Base-by-base conservation (phyloP, 2,797 vertebrate genomes). In the Ctenosaura bakeri region DNA sequence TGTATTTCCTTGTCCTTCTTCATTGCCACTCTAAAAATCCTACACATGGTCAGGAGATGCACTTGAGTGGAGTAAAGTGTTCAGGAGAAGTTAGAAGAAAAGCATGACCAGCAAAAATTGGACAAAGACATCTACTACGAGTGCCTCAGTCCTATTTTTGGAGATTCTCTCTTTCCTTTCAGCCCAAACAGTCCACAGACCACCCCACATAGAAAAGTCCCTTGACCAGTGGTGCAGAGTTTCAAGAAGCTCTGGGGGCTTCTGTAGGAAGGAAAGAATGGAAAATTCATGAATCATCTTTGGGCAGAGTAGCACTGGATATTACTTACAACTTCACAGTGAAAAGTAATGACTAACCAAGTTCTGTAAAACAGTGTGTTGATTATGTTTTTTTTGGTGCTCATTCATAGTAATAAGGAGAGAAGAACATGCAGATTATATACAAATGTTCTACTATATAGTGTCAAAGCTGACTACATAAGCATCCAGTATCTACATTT, bases 341-440 rank as follows among this genome's bases (percentile, higher is more conserved):
- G 14, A 38, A 69, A 66, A 50, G 59, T 35, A 69, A 52, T 18
- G 10, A 80, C 7, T 46, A 81, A 35, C 12, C 29, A 29, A 66
- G 26, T 66, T 16, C 9, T n/a, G 50, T 38, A n/a, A 71, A 69
- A 14, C 32, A 54, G 22, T 42, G 46, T 79, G n/a, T 71, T 69
- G 32, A 4, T 81, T 26, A n/a, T 50, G 50, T 52, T 35, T 38
- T 69, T 4, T 76, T 84, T 90, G 24, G 8, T 66, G 22, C 13
- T 29, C 82, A 82, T 87, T 38, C 62, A 1, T 6, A 42, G 7
- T 78, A 35, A 90, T 88, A 84, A 93, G 77, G 46, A 10, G 76
- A 56, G 20, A 16, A 24, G 86, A 92, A 38, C 64, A 6, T 85
- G 0, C 1, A 24, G 13, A 26, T 7, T 89, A 89, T 56, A 90